A percentile compares a stretch with the other conserved stretches of the same genome.
phyloP scores from a whole-genome alignment of 2,113 vertebrate genomes.

The Anguilla rostrata region DNA sequence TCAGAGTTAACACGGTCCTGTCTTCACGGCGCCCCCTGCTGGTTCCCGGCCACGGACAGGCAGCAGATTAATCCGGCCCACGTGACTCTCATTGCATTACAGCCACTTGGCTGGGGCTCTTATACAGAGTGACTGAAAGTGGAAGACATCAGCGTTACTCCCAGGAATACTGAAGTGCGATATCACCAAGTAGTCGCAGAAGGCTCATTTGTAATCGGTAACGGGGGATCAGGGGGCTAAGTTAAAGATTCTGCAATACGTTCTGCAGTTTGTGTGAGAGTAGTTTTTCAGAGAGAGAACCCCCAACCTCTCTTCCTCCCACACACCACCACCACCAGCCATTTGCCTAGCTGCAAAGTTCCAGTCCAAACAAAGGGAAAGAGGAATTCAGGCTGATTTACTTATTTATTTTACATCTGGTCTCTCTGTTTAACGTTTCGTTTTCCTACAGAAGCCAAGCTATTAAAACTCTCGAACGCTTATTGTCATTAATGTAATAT shows the following conservation, averaged over 20 bases:
- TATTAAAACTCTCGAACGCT: slow-evolving; percentile 68
- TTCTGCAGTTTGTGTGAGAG: neutral
- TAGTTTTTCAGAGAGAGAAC: neutral
- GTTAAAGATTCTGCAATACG: neutral
- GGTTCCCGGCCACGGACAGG: neutral
- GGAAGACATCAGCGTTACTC: too few relatives aligned
- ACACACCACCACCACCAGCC: neutral
- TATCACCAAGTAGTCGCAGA: too few relatives aligned
- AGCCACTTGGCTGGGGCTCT: too few relatives aligned
- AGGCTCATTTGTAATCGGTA: too few relatives aligned
- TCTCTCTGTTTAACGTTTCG: slow-evolving; percentile 54
- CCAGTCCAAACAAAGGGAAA: neutral
- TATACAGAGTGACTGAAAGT: too few relatives aligned
- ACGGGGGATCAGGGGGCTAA: too few relatives aligned
- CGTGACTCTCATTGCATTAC: neutral
- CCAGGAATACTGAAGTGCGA: too few relatives aligned
- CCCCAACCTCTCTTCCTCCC: neutral
- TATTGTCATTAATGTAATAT: slow-evolving; percentile 61
- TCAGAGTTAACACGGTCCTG: neutral
- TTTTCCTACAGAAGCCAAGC: slow-evolving; percentile 55
- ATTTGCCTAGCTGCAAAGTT: neutral
- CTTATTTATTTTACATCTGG: slow-evolving; percentile 56
- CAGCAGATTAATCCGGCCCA: neutral
- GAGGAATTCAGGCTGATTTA: slow-evolving; percentile 43
- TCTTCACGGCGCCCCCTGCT: neutral